Evolutionary conservation across 2,888 invertebrate species (phyloP).

Genomic region (Muschampia plurimacula): DNA sequence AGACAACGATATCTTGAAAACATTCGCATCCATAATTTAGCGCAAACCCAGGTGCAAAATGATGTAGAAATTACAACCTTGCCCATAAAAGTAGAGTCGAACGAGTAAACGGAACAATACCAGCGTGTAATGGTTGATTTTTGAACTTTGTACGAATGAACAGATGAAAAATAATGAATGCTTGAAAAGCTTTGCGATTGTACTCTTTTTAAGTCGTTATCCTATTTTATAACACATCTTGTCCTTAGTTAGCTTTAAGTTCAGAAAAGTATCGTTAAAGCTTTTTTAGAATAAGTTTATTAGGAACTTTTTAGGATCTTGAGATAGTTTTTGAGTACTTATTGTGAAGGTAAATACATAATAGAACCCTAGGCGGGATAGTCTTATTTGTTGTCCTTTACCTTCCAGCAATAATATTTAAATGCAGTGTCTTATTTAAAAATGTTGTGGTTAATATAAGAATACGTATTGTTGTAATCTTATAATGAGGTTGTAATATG

Average conservation of each 20-base stretch:
- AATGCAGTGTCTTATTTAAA: slow-evolving; percentile 74
- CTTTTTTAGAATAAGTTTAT: not conserved
- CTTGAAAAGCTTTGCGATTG: not conserved
- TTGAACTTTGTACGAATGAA: slow-evolving; percentile 5
- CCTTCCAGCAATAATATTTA: slow-evolving; percentile 63
- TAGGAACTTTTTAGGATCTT: not conserved
- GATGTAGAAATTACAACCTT: slow-evolving; percentile 3
- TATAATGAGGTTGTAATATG: slow-evolving; percentile 69
- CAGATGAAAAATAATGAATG: slow-evolving; percentile 25
- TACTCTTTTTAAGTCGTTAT: not conserved
- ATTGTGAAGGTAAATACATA: slow-evolving; percentile 43
- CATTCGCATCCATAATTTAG: slow-evolving; percentile 54
- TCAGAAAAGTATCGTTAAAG: not conserved
- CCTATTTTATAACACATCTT: slow-evolving; percentile 9
- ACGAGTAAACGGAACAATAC: not conserved
- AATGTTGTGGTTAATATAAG: slow-evolving; percentile 71
- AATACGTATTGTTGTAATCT: slow-evolving; percentile 59
- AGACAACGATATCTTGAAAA: slow-evolving; percentile 65
- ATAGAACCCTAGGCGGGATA: not conserved
- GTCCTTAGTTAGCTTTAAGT: slow-evolving; percentile 13
- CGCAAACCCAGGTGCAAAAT: slow-evolving; percentile 4
- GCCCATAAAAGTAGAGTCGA: slow-evolving; percentile 28
- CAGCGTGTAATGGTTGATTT: slow-evolving; percentile 47
- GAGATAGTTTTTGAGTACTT: slow-evolving; percentile 31
- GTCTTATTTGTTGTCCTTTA: slow-evolving; percentile 8